Conservation (phyloP, 2,113 vertebrate species). For the Ctenodactylus gundi region DNA sequence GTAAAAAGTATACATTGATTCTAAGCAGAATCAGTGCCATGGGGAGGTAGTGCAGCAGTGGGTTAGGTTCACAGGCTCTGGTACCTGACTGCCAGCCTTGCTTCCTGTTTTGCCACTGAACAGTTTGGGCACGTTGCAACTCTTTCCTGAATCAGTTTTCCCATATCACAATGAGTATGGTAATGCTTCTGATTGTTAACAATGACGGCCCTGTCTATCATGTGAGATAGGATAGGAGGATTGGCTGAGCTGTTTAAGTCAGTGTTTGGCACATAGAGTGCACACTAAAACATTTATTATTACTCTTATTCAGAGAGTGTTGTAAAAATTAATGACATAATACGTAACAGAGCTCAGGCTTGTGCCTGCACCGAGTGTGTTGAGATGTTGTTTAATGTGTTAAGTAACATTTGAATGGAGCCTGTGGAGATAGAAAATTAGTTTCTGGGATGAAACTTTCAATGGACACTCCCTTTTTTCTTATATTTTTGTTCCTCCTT, state of each 20-base stretch:
- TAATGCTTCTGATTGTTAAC: neutral
- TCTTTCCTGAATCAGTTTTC: neutral
- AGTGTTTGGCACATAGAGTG: neutral
- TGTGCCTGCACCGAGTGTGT: neutral
- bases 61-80: neutral
- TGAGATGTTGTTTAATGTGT: neutral
- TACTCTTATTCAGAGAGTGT: neutral
- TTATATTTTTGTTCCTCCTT: neutral
- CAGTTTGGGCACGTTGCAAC: neutral
- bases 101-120: neutral
- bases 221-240: neutral
- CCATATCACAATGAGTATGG: neutral
- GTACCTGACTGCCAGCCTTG: neutral
- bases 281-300: neutral
- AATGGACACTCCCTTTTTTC: neutral
- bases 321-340: neutral
- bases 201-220: neutral
- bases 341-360: no score
- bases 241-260: neutral
- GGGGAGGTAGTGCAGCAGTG: fast-evolving
- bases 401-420: neutral
- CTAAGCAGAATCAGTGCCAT: neutral
- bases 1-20: neutral
- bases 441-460: neutral
- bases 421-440: neutral